Evolutionary conservation across 2,113 vertebrate species (phyloP).

Genomic region (Oreochromis aureus): DNA sequence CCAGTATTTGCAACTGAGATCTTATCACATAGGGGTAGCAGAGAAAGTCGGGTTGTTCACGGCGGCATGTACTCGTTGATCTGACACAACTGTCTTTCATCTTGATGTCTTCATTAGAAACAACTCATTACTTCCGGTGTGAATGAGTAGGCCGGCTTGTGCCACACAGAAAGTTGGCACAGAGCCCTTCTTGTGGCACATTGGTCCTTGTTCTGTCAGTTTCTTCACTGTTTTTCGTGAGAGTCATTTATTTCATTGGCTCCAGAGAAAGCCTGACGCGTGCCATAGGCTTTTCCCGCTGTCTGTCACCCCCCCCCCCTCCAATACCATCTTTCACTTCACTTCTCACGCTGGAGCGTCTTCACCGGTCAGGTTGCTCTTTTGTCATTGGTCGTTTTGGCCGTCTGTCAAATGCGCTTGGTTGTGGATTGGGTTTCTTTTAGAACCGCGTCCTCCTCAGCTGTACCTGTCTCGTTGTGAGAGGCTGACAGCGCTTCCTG

Average conservation of each 20-base stretch:
- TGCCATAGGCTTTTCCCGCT: not conserved
- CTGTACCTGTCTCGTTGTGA: conserved; percentile 84
- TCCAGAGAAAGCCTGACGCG: not conserved
- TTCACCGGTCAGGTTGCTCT: not conserved
- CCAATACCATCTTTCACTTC: not conserved
- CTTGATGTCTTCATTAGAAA: not conserved
- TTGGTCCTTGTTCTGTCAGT: not conserved
- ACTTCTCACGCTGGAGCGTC: not conserved
- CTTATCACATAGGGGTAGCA: not conserved
- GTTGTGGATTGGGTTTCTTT: conserved; percentile 31
- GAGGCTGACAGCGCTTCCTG: conserved; percentile 75
- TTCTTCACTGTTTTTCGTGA: not conserved
- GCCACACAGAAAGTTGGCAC: not conserved
- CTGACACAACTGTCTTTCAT: not conserved
- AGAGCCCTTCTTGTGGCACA: not conserved
- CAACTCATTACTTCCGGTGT: not conserved
- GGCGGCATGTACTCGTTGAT: not conserved
- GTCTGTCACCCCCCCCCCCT: not conserved
- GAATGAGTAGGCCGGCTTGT: not conserved
- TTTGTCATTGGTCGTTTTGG: not conserved
- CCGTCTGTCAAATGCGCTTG: not conserved
- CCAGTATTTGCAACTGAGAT: not conserved
- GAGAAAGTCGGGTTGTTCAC: not conserved
- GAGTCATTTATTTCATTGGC: conserved; percentile 61
- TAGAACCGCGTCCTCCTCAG: not conserved